Conservation (phyloP, 2,113 vertebrate genomes). For the Sylvia atricapilla region DNA sequence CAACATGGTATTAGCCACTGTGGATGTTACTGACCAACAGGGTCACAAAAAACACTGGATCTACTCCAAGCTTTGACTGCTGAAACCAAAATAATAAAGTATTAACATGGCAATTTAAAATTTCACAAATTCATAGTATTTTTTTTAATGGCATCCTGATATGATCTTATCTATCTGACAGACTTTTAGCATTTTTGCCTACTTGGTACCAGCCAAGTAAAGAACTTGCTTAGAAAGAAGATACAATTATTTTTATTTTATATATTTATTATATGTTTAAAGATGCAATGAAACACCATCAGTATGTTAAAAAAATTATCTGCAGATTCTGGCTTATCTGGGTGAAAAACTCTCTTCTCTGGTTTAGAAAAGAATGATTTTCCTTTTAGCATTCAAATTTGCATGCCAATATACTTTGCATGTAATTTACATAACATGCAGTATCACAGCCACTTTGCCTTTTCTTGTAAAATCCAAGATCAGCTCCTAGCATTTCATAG, state of each 20-base stretch:
- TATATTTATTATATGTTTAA: neutral
- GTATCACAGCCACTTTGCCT: constrained; percentile 11
- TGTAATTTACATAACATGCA: constrained; percentile 49
- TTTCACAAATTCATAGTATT: neutral
- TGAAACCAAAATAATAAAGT: neutral
- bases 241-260: neutral
- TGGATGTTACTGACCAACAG: neutral
- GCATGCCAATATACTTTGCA: constrained; percentile 54
- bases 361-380: constrained; percentile 44
- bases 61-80: neutral
- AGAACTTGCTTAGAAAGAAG: neutral
- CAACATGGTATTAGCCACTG: neutral
- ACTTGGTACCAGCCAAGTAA: neutral
- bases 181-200: neutral
- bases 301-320: neutral
- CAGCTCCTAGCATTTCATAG: constrained; percentile 24
- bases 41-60: neutral
- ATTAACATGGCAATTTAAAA: neutral
- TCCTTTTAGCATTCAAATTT: constrained; percentile 45
- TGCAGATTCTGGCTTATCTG: neutral
- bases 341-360: neutral
- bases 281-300: neutral
- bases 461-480: constrained; percentile 45
- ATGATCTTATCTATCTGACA: neutral
- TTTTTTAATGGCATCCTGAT: neutral